These are phyloP conservation scores for Lepidocyrtinus sp. DNA, from an alignment of 2,888 invertebrate species.

Conservation along the genomic window DNA sequence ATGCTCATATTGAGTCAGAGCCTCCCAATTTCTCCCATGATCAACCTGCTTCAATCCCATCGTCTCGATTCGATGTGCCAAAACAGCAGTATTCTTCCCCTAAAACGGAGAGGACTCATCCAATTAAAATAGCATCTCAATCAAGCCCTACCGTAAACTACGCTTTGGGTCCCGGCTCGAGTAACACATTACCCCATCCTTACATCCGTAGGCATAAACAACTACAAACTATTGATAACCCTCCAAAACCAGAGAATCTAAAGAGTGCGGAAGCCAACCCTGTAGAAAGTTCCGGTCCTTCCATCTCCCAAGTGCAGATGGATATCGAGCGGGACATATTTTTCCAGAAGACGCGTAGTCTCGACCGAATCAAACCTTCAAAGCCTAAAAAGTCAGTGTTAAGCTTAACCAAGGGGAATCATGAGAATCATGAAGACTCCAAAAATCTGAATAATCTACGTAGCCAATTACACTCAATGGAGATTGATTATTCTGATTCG, in stretches of 20 bases:
- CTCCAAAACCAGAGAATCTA: constrained; percentile 26
- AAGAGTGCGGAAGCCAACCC: not conserved
- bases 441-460: not conserved
- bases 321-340: constrained; percentile 64
- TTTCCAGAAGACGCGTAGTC: constrained; percentile 63
- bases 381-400: constrained; percentile 54
- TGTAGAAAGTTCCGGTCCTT: constrained; percentile 45
- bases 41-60: not conserved
- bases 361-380: constrained; percentile 59
- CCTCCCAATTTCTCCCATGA: constrained; percentile 8
- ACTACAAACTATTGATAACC: not conserved
- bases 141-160: constrained; percentile 9
- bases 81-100: constrained; percentile 22
- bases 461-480: constrained; percentile 42
- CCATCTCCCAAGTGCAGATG: constrained; percentile 62
- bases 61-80: constrained; percentile 42
- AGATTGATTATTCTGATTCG: constrained; percentile 56
- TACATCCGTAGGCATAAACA: constrained; percentile 57
- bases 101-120: constrained; percentile 31
- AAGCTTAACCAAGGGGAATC: constrained; percentile 28
- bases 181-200: constrained; percentile 64
- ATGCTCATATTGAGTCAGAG: constrained; percentile 33
- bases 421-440: not conserved
- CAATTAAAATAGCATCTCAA: constrained; percentile 43
- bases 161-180: constrained; percentile 56